Conservation (phyloP, 92 coral and sea anemone species). For the Porites divaricata region DNA sequence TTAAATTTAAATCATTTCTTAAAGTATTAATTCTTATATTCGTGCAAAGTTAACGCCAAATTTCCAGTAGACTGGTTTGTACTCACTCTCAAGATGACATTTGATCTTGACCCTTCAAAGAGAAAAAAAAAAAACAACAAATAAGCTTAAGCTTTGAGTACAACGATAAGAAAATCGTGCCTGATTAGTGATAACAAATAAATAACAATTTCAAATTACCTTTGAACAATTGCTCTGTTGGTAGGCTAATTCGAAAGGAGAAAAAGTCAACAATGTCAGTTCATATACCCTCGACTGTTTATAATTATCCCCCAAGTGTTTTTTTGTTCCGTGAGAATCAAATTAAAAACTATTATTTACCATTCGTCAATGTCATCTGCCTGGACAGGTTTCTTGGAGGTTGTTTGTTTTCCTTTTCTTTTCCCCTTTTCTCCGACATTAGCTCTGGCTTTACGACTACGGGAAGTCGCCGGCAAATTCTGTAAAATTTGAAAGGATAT, state of each 20-base stretch:
- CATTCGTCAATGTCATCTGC: not conserved
- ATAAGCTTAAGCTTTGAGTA: not conserved
- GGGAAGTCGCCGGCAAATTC: not conserved
- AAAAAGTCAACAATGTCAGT: not conserved
- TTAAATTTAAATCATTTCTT: too few relatives aligned
- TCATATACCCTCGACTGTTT: not conserved
- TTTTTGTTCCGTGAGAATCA: too few relatives aligned
- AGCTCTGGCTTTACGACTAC: conserved; percentile 4
- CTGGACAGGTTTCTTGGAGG: not conserved
- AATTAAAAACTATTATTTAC: not conserved
- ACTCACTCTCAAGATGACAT: conserved; percentile 37
- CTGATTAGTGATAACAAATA: too few relatives aligned
- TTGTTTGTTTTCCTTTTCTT: conserved; percentile 21
- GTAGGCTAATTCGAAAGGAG: not conserved
- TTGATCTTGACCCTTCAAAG: conserved; percentile 26
- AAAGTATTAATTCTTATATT: too few relatives aligned
- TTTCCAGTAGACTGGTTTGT: too few relatives aligned
- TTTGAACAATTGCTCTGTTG: conserved; percentile 11
- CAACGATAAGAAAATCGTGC: not conserved
- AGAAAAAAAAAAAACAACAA: not conserved
- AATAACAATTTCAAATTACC: not conserved
- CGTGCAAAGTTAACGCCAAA: not conserved
- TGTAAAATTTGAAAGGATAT: not conserved
- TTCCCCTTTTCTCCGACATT: conserved; percentile 12
- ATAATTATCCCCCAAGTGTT: too few relatives aligned